Evolutionary conservation across 2,888 invertebrate genomes (phyloP).

Genomic region (Baronia brevicornis): DNA sequence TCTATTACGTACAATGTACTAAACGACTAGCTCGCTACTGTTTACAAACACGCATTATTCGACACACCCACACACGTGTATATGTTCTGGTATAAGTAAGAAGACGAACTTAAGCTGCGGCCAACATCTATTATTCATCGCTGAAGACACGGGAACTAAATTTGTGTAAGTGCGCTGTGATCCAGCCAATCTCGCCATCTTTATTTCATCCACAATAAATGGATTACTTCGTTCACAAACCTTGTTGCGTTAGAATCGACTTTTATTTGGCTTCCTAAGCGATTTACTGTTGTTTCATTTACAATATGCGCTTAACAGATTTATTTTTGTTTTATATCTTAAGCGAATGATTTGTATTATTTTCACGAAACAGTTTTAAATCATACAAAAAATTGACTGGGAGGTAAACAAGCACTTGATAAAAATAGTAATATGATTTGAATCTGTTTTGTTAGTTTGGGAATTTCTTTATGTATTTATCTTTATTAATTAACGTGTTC

Average conservation of each 20-base stretch:
- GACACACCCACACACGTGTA: no score
- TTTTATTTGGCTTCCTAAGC: slow-evolving; percentile 40
- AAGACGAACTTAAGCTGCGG: slow-evolving; percentile 42
- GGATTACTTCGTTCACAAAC: slow-evolving; percentile 60
- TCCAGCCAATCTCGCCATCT: slow-evolving; percentile 66
- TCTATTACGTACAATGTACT: no score
- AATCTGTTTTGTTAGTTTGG: slow-evolving; percentile 1
- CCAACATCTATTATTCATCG: slow-evolving; percentile 67
- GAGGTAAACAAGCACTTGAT: no score
- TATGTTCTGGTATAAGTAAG: slow-evolving; percentile 20
- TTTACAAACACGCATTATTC: no score
- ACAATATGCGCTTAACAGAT: slow-evolving; percentile 9
- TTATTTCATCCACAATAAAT: slow-evolving; percentile 69
- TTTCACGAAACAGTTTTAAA: no score
- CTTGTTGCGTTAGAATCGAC: slow-evolving; percentile 47
- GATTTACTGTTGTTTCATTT: slow-evolving; percentile 25
- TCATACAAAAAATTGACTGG: no score
- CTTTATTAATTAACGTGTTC: background rate
- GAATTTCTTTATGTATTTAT: slow-evolving; percentile 1
- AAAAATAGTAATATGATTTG: slow-evolving; percentile 7
- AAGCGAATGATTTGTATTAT: no score
- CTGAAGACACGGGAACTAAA: slow-evolving; percentile 67
- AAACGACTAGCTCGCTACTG: no score
- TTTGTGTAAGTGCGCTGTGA: slow-evolving; percentile 72
- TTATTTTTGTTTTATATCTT: slow-evolving; percentile 5